Evolutionary conservation across 2,888 invertebrate species (phyloP), one percentile per base, ranked within the genome.

Genomic region (Cinara cedri): DNA sequence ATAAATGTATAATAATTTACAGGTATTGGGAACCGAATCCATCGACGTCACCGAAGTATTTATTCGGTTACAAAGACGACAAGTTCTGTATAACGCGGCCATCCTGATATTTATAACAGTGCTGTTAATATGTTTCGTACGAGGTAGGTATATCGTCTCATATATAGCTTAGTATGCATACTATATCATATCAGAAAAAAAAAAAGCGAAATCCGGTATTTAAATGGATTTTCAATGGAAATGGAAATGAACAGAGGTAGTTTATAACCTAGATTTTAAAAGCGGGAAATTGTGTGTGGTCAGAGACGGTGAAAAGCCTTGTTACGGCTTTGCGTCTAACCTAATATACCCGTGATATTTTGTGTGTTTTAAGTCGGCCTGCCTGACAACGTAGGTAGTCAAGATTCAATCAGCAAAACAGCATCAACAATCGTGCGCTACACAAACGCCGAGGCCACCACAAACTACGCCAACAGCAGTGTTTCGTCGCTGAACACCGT

Each of bases 31-130:
- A 2, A 78, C 78, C 4, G 78, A 78, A 62, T 13, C 68, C 2
- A 78, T 78, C 24, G 78, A 78, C 14, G 78, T 78, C 3, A 78
- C 78, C 9, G 78, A 78, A 34, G 78, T 78, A n/a, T 78, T 78
- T 10, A 70, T 78, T 34, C 57, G 78, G 1, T 34, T 78, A 49
- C 78, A 78, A 51, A 68, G 68, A 49, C 78, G 78, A 0, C 78
- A 78, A 51, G 78, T 78, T 10, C 21, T 70, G 49, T 78, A 78
- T 60, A 78, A 78, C 42, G 70, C 70, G 0, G 68, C 70, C 3
- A 78, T 78, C 1, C 21, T 78, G 51, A 78, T 78, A 62, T 78
- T 78, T 13, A 78, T 78, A 6, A 78, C 78, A 11, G 70, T 68
- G 3, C 21, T 78, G 14, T 70, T 78, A 42, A 78, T 78, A 21